phyloP scores from a whole-genome alignment of 2,888 invertebrate species.

The Ferrisia virgata region DNA sequence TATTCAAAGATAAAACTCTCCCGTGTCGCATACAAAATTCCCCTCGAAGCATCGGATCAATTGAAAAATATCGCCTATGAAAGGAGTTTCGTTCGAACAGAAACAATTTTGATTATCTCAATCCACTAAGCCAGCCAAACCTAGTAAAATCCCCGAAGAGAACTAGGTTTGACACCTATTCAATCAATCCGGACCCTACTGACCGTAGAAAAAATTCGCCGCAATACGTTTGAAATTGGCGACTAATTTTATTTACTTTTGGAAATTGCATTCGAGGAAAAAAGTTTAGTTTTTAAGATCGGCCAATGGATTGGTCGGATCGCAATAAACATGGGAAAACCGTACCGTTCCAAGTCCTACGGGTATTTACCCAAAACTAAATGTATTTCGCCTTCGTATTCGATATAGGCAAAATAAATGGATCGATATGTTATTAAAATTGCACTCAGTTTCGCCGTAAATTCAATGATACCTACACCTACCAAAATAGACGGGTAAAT shows the following conservation, averaged over 20 bases:
- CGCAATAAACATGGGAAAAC: background rate
- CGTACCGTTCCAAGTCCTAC: background rate
- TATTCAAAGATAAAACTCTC: no score
- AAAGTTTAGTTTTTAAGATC: background rate
- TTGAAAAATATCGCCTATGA: no score
- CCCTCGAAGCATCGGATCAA: no score
- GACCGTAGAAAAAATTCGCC: background rate
- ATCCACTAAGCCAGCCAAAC: background rate
- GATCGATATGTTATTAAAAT: constrained; percentile 33
- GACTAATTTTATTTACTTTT: background rate
- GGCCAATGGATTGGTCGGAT: background rate
- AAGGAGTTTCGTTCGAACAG: no score
- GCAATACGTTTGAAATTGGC: background rate
- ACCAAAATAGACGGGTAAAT: no score
- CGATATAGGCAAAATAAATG: constrained; percentile 1
- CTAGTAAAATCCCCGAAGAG: background rate
- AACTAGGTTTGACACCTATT: background rate
- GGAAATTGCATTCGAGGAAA: background rate
- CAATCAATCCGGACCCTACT: background rate
- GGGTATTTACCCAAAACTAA: background rate
- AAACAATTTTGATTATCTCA: background rate
- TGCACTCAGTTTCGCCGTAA: constrained; percentile 15
- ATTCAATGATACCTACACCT: no score
- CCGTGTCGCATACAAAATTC: no score
- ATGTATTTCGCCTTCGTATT: background rate